Conservation (phyloP, 2,888 invertebrate genomes). For the Tipula confusa region DNA sequence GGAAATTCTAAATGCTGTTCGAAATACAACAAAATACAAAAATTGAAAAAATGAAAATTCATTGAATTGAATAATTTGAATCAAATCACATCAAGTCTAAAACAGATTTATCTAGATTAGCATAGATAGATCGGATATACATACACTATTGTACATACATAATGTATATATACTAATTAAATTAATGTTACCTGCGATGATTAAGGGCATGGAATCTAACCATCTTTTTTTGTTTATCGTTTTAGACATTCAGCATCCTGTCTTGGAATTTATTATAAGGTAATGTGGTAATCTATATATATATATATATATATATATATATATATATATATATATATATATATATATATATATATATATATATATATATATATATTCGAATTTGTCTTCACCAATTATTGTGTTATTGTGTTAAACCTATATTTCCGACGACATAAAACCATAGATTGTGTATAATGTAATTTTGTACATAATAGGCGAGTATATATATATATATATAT, state of each 20-base stretch:
- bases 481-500: background rate
- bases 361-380: too few relatives aligned
- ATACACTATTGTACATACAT: background rate
- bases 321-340: too few relatives aligned
- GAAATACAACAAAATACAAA: background rate
- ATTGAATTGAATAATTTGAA: constrained; percentile 25
- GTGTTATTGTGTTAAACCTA: background rate
- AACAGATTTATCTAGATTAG: background rate
- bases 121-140: background rate
- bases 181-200: background rate
- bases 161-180: background rate
- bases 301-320: too few relatives aligned
- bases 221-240: background rate
- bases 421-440: background rate
- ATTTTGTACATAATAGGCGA: background rate
- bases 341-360: too few relatives aligned
- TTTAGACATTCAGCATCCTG: background rate
- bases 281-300: background rate
- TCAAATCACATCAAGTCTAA: background rate
- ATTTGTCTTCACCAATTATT: background rate
- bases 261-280: constrained; percentile 1
- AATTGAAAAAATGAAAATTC: constrained; percentile 17
- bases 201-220: background rate
- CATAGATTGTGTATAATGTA: background rate
- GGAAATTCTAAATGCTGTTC: background rate